phyloP scores from a whole-genome alignment of 1,140 invertebrate species.

The Ceratina japonica region DNA sequence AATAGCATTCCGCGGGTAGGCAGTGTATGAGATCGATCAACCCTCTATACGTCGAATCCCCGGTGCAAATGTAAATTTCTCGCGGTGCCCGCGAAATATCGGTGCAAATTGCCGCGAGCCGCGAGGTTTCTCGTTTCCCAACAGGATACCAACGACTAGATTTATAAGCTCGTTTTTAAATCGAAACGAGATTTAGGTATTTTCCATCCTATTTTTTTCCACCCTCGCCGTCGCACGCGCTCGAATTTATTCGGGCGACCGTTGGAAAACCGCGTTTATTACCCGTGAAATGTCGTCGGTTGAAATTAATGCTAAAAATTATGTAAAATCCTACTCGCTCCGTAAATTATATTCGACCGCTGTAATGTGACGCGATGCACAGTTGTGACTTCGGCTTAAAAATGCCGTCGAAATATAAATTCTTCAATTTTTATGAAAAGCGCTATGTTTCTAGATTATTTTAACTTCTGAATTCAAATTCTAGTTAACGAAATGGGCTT shows the following conservation, averaged over 20 bases:
- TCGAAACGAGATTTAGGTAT: slow-evolving; percentile 37
- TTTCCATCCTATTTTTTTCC: not conserved
- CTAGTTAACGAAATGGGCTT: no score
- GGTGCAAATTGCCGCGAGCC: slow-evolving; percentile 30
- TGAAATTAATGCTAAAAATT: not conserved
- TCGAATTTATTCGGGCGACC: not conserved
- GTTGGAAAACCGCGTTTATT: not conserved
- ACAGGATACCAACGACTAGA: slow-evolving; percentile 15
- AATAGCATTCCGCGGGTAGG: not conserved
- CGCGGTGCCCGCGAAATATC: slow-evolving; percentile 5
- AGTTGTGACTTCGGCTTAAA: no score
- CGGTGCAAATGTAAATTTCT: slow-evolving; percentile 38
- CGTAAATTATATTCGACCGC: no score
- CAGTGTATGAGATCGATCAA: slow-evolving; percentile 8
- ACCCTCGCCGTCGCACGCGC: not conserved
- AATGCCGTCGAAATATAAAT: no score
- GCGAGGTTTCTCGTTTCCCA: slow-evolving; percentile 22
- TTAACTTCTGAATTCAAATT: no score
- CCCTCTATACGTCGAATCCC: slow-evolving; percentile 5
- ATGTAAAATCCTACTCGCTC: no score
- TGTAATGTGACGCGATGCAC: no score
- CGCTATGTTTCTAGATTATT: no score
- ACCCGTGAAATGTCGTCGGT: not conserved
- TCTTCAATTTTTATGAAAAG: no score
- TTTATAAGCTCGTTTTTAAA: slow-evolving; percentile 47